phyloP scores from a whole-genome alignment of 2,888 invertebrate species.

The Macroteleia sp. region DNA sequence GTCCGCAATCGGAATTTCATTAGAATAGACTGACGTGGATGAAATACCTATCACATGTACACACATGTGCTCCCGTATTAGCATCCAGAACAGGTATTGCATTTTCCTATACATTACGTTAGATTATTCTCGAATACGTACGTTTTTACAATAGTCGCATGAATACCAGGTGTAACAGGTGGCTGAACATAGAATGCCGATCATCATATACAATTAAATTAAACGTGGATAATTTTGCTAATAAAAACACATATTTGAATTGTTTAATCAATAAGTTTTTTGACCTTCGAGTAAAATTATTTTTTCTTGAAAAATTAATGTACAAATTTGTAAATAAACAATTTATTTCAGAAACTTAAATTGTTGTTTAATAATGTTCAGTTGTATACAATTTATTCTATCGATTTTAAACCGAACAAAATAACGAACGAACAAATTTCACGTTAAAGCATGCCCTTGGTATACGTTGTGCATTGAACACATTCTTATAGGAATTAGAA shows the following conservation, averaged over 20 bases:
- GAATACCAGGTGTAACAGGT: slow-evolving; percentile 21
- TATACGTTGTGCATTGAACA: background rate
- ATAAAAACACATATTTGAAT: slow-evolving; percentile 5
- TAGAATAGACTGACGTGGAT: slow-evolving; percentile 40
- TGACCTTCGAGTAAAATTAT: too few relatives aligned
- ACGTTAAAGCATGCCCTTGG: slow-evolving; percentile 17
- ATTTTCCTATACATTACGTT: slow-evolving; percentile 22
- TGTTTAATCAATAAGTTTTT: too few relatives aligned
- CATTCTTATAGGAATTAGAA: slow-evolving; percentile 14
- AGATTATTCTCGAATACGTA: slow-evolving; percentile 14
- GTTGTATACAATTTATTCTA: too few relatives aligned
- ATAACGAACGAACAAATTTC: slow-evolving; percentile 7
- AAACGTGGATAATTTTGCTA: background rate
- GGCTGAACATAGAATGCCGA: slow-evolving; percentile 29
- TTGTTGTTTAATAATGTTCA: too few relatives aligned
- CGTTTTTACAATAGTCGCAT: slow-evolving; percentile 22
- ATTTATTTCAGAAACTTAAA: too few relatives aligned
- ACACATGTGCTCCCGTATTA: slow-evolving; percentile 10
- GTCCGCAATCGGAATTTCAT: slow-evolving; percentile 51
- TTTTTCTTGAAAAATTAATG: too few relatives aligned
- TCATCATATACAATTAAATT: slow-evolving; percentile 25
- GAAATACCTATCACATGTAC: slow-evolving; percentile 41
- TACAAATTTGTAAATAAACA: too few relatives aligned
- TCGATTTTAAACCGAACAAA: too few relatives aligned
- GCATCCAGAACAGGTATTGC: background rate